Percentiles rank a stretch among this genome's conserved stretches.
phyloP scores from a whole-genome alignment of 2,797 vertebrate species.

The Siniperca obscura region DNA sequence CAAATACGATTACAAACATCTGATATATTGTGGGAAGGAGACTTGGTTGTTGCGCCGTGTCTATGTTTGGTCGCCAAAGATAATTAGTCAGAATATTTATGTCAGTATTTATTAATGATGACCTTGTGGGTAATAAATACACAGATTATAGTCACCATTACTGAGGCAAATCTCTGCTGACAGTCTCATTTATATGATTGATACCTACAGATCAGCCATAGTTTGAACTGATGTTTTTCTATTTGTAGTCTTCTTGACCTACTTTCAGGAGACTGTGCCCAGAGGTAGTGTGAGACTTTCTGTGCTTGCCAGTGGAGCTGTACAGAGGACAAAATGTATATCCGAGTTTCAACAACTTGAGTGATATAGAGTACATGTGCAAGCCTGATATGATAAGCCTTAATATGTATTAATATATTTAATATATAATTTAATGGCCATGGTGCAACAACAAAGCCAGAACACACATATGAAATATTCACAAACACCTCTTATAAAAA shows the following conservation, averaged over 20 bases:
- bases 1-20: conserved; percentile 8
- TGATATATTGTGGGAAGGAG: not conserved
- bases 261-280: conserved; percentile 45
- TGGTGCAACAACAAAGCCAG: not conserved
- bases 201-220: conserved; percentile 27
- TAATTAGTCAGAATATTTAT: conserved; percentile 3
- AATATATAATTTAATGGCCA: not conserved
- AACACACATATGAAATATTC: not conserved
- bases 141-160: conserved; percentile 6
- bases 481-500: not conserved
- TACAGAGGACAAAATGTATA: not conserved
- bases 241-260: conserved; percentile 56
- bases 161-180: conserved; percentile 12
- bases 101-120: not conserved
- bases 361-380: not conserved
- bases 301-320: conserved; percentile 15
- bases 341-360: not conserved
- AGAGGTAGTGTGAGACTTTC: conserved; percentile 26
- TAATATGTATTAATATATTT: not conserved
- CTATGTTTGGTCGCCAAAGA: not conserved
- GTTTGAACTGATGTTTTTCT: conserved; percentile 41
- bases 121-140: conserved; percentile 14
- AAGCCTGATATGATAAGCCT: not conserved
- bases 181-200: conserved; percentile 15
- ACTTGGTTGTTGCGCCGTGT: not conserved